Evolutionary conservation across 2,888 invertebrate species (phyloP).

Genomic region (Tricholauxania praeusta): DNA sequence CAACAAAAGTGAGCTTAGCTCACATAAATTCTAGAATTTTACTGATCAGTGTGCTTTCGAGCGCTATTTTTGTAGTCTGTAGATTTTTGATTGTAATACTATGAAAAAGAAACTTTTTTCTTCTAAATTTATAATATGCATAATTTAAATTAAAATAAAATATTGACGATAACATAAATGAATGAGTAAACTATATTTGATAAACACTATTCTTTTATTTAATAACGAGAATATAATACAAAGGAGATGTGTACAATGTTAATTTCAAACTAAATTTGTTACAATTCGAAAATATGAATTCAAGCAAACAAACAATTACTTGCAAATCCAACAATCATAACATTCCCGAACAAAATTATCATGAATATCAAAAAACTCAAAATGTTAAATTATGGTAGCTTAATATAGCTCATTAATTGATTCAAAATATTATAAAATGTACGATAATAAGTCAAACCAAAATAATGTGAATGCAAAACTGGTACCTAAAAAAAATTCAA

Average conservation of each 20-base stretch:
- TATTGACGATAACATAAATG: no score
- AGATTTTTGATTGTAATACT: constrained; percentile 42
- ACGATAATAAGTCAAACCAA: background rate
- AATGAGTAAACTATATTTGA: constrained; percentile 18
- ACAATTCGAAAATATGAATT: no score
- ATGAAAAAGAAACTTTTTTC: constrained; percentile 17
- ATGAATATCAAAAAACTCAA: no score
- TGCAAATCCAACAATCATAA: constrained; percentile 18
- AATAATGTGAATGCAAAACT: constrained; percentile 7
- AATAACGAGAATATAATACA: background rate
- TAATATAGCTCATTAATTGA: no score
- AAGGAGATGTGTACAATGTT: no score
- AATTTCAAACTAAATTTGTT: no score
- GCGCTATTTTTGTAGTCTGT: constrained; percentile 52
- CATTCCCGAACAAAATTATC: constrained; percentile 1
- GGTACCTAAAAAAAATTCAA: constrained; percentile 31
- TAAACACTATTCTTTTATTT: constrained; percentile 1
- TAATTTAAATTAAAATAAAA: background rate
- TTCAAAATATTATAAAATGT: no score
- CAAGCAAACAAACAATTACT: background rate
- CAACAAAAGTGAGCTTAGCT: constrained; percentile 41
- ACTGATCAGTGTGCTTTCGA: constrained; percentile 37
- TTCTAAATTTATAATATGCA: constrained; percentile 22
- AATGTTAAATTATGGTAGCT: no score
- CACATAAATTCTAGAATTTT: constrained; percentile 32